Evolutionary conservation across 35 echinoderm and acorn worm species (phyloP).

Genomic region (Ophiothrix spiculata): DNA sequence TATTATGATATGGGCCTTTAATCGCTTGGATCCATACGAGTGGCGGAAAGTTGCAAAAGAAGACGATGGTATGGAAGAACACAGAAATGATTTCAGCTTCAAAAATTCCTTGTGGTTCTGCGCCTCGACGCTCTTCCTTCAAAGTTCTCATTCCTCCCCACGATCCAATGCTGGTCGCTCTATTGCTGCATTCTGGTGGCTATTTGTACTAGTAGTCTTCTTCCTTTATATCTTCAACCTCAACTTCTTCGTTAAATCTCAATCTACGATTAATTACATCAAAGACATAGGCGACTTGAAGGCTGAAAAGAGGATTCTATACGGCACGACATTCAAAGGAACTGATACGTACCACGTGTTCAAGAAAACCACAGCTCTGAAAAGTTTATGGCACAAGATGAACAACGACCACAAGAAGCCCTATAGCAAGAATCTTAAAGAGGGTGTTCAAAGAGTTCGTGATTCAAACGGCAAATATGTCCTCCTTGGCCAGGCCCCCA

Average conservation of each 20-base stretch:
- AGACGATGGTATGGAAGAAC: slow-evolving; percentile 23
- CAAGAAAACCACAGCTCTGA: not conserved
- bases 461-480: slow-evolving; percentile 47
- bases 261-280: no score
- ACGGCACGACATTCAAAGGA: no score
- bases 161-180: slow-evolving; percentile 28
- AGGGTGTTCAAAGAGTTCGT: slow-evolving; percentile 33
- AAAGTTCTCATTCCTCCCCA: slow-evolving; percentile 30
- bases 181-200: slow-evolving; percentile 57
- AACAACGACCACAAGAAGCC: not conserved
- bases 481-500: slow-evolving; percentile 48
- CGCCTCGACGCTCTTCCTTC: slow-evolving; percentile 54
- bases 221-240: slow-evolving; percentile 60
- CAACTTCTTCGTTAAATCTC: no score
- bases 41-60: slow-evolving; percentile 44
- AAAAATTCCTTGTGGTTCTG: slow-evolving; percentile 65
- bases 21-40: slow-evolving; percentile 60
- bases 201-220: slow-evolving; percentile 52
- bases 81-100: slow-evolving; percentile 49
- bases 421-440: slow-evolving; percentile 31
- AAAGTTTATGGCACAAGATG: slow-evolving; percentile 30
- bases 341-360: no score
- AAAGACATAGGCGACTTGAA: no score
- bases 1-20: slow-evolving; percentile 31
- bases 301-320: no score